These are phyloP conservation scores for Anthopleura sola DNA, from an alignment of 64 coral and sea anemone species.

Conservation along the genomic window DNA sequence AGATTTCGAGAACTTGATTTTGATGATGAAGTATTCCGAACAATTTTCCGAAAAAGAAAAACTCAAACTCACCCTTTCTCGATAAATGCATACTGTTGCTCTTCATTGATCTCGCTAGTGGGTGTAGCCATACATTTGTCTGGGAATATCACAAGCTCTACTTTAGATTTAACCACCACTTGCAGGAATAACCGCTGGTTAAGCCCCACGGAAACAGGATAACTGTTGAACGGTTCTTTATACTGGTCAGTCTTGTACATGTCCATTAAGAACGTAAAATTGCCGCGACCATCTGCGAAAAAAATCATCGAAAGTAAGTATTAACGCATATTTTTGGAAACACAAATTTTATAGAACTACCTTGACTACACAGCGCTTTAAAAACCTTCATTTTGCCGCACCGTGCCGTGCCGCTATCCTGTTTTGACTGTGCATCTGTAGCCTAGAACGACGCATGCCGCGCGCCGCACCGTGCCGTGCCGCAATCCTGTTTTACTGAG, in stretches of 20 bases:
- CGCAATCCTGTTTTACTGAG: no score
- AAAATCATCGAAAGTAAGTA: no score
- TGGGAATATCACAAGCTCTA: slow-evolving; percentile 57
- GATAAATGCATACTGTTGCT: slow-evolving; percentile 53
- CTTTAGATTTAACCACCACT: slow-evolving; percentile 47
- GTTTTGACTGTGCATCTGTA: no score
- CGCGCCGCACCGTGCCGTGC: no score
- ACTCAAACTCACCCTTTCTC: slow-evolving; percentile 51
- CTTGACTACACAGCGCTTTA: no score
- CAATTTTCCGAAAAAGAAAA: background rate
- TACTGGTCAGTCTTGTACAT: slow-evolving; percentile 61
- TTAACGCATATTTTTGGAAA: no score
- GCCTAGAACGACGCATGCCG: no score
- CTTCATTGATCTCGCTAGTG: slow-evolving; percentile 20
- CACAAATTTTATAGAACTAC: background rate
- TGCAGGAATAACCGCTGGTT: slow-evolving; percentile 52
- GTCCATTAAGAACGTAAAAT: slow-evolving; percentile 88
- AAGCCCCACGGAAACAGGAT: slow-evolving; percentile 40
- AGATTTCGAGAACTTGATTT: no score
- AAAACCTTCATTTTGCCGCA: no score
- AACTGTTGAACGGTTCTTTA: slow-evolving; percentile 25
- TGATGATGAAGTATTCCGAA: background rate
- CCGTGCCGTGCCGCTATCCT: no score
- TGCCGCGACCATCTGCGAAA: slow-evolving; percentile 61
- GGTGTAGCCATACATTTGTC: slow-evolving; percentile 67